These are phyloP conservation scores for Damaliscus lunatus DNA, from an alignment of 2,113 vertebrate species.

Conservation along the genomic window DNA sequence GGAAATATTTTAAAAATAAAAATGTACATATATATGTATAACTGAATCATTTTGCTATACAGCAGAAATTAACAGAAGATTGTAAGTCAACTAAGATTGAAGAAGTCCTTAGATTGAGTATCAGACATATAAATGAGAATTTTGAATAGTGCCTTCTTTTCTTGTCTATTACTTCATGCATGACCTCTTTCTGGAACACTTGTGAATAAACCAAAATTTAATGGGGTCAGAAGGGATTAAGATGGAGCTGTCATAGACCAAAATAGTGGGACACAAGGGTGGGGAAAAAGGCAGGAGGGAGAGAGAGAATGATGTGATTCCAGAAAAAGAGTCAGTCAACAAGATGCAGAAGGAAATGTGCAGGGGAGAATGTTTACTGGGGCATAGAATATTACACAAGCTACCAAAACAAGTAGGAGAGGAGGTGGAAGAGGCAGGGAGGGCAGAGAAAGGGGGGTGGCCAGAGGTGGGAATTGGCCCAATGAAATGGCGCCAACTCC, in stretches of 20 bases:
- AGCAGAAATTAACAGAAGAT: neutral
- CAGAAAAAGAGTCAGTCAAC: neutral
- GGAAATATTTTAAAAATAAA: neutral
- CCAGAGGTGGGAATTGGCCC: neutral
- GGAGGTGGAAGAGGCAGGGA: neutral
- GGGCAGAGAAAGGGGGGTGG: neutral
- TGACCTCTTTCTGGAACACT: neutral
- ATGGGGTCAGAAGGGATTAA: neutral
- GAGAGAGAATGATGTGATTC: neutral
- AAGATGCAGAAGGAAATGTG: neutral
- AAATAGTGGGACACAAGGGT: neutral
- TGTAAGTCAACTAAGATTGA: neutral
- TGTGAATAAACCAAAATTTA: constrained; percentile 1
- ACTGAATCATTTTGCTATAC: neutral
- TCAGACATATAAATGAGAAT: neutral
- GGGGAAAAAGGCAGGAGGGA: neutral
- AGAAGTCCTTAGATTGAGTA: neutral
- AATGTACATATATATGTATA: neutral
- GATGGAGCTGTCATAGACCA: neutral
- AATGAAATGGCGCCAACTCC: constrained; percentile 26
- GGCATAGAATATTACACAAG: neutral
- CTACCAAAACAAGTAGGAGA: neutral
- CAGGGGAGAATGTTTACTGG: neutral
- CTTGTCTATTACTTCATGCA: neutral
- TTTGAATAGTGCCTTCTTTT: neutral